Conservation (phyloP, 2,113 vertebrate genomes). For the Excalfactoria chinensis region DNA sequence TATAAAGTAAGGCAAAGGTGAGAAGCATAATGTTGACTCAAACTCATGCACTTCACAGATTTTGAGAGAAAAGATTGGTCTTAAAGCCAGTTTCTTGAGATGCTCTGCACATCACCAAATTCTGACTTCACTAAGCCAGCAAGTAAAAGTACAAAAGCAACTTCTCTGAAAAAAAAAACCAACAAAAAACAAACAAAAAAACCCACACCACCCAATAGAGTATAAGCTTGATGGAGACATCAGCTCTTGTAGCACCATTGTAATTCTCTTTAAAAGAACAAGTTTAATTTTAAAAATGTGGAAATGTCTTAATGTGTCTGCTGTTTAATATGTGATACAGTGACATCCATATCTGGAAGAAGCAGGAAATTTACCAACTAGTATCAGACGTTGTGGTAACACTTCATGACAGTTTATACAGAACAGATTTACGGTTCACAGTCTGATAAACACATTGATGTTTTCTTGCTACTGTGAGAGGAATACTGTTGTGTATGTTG, state of each 20-base stretch:
- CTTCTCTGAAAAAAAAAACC: not conserved
- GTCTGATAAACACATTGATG: not conserved
- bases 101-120: not conserved
- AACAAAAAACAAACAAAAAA: not conserved
- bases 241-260: not conserved
- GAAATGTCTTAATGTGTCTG: not conserved
- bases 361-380: conserved; percentile 11
- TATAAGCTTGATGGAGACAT: not conserved
- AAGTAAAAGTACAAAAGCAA: not conserved
- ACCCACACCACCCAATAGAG: not conserved
- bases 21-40: not conserved
- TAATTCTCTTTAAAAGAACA: not conserved
- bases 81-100: not conserved
- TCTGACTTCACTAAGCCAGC: not conserved
- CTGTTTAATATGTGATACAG: not conserved
- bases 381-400: not conserved
- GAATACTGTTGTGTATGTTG: conserved; percentile 1
- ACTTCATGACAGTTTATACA: not conserved
- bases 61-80: not conserved
- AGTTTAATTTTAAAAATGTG: not conserved
- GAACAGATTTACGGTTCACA: conserved; percentile 30
- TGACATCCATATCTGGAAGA: conserved; percentile 4
- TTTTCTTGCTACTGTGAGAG: conserved; percentile 36
- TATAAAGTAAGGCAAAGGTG: not conserved
- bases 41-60: not conserved